Conservation (phyloP, 1,140 invertebrate genomes). For the Atta cephalotes region DNA sequence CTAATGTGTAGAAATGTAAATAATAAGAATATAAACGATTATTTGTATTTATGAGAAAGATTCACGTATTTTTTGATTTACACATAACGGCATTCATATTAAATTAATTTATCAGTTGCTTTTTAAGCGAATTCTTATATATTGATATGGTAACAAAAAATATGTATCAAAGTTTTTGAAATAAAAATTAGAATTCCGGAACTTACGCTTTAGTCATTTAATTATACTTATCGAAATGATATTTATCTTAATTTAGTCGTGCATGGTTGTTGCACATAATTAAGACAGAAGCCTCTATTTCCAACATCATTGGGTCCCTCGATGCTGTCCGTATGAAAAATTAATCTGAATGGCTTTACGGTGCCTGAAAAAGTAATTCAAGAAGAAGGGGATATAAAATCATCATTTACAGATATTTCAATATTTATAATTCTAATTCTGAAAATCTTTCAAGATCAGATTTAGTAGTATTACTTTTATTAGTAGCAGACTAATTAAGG, state of each 20-base stretch:
- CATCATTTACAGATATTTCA: not conserved
- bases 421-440: too few relatives aligned
- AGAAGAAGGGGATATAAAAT: not conserved
- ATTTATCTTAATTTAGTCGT: constrained; percentile 85
- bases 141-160: constrained; percentile 14
- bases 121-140: constrained; percentile 30
- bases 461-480: too few relatives aligned
- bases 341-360: constrained; percentile 92
- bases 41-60: not conserved
- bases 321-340: constrained; percentile 91
- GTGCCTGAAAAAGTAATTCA: constrained; percentile 87
- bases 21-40: not conserved
- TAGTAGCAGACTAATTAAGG: too few relatives aligned
- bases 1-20: not conserved
- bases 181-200: constrained; percentile 56
- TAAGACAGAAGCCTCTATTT: constrained; percentile 93
- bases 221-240: not conserved
- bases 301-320: constrained; percentile 91
- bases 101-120: constrained; percentile 13
- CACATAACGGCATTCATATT: constrained; percentile 5
- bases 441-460: too few relatives aligned
- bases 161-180: constrained; percentile 56
- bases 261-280: constrained; percentile 94
- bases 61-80: not conserved
- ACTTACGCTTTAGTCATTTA: constrained; percentile 2